Evolutionary conservation across 2,797 vertebrate genomes (phyloP).

Genomic region (Lutjanus campechanus): DNA sequence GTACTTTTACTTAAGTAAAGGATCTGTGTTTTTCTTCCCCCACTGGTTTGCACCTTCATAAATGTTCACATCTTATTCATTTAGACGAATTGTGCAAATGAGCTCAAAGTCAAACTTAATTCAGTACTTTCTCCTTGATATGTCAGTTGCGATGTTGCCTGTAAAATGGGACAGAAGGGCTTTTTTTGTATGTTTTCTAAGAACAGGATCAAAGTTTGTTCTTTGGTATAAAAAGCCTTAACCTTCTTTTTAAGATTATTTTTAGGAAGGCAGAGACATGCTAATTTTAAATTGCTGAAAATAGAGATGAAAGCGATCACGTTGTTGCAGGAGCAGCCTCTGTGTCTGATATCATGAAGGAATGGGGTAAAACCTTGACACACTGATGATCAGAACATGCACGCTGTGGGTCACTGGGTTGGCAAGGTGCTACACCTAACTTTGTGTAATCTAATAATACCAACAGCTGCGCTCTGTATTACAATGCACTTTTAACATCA

Average conservation of each 20-base stretch:
- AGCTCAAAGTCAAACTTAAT: neutral
- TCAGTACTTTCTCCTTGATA: neutral
- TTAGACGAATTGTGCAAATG: constrained; percentile 4
- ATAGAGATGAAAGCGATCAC: constrained; percentile 37
- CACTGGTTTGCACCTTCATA: neutral
- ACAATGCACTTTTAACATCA: neutral
- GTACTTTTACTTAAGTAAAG: neutral
- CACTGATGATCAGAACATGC: constrained; percentile 30
- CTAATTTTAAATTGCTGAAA: constrained; percentile 63
- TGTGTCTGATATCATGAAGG: constrained; percentile 33
- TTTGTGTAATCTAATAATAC: constrained; percentile 51
- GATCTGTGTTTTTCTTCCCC: neutral
- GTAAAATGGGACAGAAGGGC: neutral
- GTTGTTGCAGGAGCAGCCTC: neutral
- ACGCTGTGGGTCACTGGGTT: constrained; percentile 24
- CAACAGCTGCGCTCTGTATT: constrained; percentile 12
- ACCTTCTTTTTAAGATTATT: constrained; percentile 27
- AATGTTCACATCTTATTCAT: neutral
- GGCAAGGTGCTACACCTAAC: constrained; percentile 12
- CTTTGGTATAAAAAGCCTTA: constrained; percentile 17
- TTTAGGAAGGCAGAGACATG: constrained; percentile 21
- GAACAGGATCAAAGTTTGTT: constrained; percentile 33
- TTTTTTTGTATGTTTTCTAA: constrained; percentile 6
- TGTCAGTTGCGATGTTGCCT: neutral
- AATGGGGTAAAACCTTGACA: constrained; percentile 11